Conservation (phyloP, 2,888 invertebrate genomes). For the Callyntrura guangdongensis region DNA sequence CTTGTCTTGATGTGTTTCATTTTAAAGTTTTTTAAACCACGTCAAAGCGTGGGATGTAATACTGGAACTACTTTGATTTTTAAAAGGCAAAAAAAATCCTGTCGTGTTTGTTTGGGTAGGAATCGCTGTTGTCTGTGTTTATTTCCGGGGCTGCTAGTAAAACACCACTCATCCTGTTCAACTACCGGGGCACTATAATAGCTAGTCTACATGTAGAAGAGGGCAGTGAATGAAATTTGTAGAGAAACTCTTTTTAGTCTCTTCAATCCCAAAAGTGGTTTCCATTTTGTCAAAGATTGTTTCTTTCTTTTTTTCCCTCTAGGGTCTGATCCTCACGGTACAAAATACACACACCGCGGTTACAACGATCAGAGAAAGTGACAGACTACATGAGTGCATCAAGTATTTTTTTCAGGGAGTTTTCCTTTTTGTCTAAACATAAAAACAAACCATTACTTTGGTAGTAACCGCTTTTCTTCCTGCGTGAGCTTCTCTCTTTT, state of each 20-base stretch:
- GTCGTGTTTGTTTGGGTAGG: constrained; percentile 35
- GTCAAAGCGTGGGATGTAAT: constrained; percentile 1
- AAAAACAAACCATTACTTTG: neutral
- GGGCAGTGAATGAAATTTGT: neutral
- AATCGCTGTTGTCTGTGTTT: constrained; percentile 18
- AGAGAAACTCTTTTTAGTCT: constrained; percentile 37
- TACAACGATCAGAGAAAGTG: constrained; percentile 45
- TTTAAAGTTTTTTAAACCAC: neutral
- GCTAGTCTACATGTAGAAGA: neutral
- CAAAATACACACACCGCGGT: neutral
- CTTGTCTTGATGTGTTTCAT: neutral
- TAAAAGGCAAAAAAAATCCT: constrained; percentile 15
- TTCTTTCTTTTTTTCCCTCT: constrained; percentile 43
- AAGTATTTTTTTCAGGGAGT: neutral
- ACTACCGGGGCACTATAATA: neutral
- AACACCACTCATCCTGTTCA: neutral
- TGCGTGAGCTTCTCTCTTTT: neutral
- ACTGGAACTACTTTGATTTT: constrained; percentile 34
- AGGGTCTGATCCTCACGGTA: constrained; percentile 24
- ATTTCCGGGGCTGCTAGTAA: constrained; percentile 22
- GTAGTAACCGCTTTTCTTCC: neutral
- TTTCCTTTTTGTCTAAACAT: neutral
- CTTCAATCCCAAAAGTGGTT: constrained; percentile 57
- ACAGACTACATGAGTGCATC: constrained; percentile 46
- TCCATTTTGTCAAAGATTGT: constrained; percentile 63